These are phyloP conservation scores for Hemiscyllium ocellatum DNA, from an alignment of 2,113 vertebrate genomes.

Conservation along the genomic window DNA sequence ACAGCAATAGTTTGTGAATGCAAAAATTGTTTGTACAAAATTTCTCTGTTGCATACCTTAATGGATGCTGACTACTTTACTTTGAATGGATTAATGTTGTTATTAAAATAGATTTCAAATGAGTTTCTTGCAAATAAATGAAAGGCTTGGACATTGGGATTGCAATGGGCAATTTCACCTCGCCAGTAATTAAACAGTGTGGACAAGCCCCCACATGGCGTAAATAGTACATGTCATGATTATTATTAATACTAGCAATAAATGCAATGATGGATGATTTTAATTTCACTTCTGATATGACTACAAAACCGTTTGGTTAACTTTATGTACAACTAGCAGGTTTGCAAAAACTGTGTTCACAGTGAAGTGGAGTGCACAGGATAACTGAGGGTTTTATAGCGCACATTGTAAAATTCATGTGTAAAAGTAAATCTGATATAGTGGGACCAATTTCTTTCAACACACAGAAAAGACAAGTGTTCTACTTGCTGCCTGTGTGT, in stretches of 20 bases:
- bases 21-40: neutral
- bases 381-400: neutral
- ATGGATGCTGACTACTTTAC: neutral
- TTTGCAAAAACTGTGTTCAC: neutral
- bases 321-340: neutral
- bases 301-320: neutral
- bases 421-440: neutral
- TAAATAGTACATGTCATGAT: neutral
- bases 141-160: neutral
- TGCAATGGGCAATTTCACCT: neutral
- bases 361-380: neutral
- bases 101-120: neutral
- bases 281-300: slow-evolving; percentile 14
- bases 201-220: neutral
- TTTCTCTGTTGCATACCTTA: neutral
- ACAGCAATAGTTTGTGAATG: neutral
- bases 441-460: neutral
- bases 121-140: neutral
- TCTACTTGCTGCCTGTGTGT: neutral
- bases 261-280: neutral
- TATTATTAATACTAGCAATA: neutral
- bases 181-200: neutral
- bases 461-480: neutral
- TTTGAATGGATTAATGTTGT: neutral
- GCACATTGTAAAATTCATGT: neutral